Conservation (phyloP, 2,888 invertebrate genomes). For the Ectemnius lituratus region DNA sequence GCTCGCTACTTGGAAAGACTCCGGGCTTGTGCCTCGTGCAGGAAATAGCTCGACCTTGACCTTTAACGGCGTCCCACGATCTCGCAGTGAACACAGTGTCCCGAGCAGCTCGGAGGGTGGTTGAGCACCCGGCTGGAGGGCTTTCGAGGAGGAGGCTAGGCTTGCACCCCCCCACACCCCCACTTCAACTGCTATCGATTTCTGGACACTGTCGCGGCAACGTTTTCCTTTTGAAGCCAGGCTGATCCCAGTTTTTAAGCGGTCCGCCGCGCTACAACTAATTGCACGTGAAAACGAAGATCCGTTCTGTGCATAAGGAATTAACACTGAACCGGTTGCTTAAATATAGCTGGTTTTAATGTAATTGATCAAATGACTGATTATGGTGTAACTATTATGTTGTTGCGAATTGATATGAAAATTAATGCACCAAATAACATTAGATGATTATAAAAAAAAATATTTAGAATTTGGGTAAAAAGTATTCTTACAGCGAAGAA, state of each 20-base stretch:
- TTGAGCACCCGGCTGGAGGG: constrained; percentile 37
- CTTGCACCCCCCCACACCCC: constrained; percentile 41
- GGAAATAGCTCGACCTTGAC: constrained; percentile 74
- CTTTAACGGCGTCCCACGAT: constrained; percentile 66
- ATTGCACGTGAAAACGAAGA: too few relatives aligned
- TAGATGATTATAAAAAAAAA: too few relatives aligned
- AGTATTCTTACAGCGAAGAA: too few relatives aligned
- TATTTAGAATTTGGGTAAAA: too few relatives aligned
- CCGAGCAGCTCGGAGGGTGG: constrained; percentile 46
- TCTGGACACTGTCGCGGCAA: constrained; percentile 15
- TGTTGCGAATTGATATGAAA: too few relatives aligned
- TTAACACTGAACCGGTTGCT: too few relatives aligned
- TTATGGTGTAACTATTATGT: too few relatives aligned
- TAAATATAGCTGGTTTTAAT: too few relatives aligned
- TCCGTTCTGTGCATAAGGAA: too few relatives aligned
- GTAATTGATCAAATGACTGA: too few relatives aligned
- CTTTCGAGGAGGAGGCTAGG: constrained; percentile 15
- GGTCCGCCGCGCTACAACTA: neutral
- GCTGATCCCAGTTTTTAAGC: constrained; percentile 41
- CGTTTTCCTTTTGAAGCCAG: constrained; percentile 30
- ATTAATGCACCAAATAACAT: too few relatives aligned
- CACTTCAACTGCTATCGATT: constrained; percentile 54
- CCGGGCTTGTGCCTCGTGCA: constrained; percentile 65
- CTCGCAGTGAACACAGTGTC: constrained; percentile 62
- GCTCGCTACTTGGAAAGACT: constrained; percentile 51